Evolutionary conservation across 2,797 vertebrate species (phyloP).

Genomic region (Arrhamphus sclerolepis): DNA sequence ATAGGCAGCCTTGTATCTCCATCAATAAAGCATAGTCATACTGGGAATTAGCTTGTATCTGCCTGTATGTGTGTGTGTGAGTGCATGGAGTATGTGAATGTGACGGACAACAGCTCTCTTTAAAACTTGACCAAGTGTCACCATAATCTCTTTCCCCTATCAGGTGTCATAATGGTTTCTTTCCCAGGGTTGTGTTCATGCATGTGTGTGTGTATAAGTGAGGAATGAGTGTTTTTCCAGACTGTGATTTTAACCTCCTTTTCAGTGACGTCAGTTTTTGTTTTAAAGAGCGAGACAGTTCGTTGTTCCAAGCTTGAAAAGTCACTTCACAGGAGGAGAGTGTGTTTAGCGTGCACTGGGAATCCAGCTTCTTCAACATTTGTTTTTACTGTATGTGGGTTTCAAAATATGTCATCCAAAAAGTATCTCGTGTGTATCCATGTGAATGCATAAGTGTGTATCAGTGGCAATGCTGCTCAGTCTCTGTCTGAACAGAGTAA

Average conservation of each 20-base stretch:
- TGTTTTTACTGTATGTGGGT: constrained; percentile 11
- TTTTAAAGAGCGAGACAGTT: constrained; percentile 16
- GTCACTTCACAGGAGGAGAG: constrained; percentile 18
- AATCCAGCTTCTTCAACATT: constrained; percentile 22
- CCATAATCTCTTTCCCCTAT: constrained; percentile 27
- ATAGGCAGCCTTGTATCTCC: constrained; percentile 59
- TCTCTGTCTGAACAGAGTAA: constrained; percentile 25
- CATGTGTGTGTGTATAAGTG: constrained; percentile 5
- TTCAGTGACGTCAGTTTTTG: constrained; percentile 35
- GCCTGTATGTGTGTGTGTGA: constrained; percentile 8
- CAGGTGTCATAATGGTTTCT: constrained; percentile 31
- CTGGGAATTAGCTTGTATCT: constrained; percentile 34
- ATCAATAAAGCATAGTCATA: constrained; percentile 62
- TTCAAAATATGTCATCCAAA: constrained; percentile 1
- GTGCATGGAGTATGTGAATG: constrained; percentile 9
- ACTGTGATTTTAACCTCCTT: constrained; percentile 35
- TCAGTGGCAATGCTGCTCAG: constrained; percentile 9
- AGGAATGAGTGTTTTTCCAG: constrained; percentile 51
- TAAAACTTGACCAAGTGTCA: constrained; percentile 23
- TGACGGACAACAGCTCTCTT: constrained; percentile 10
- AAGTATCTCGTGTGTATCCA: constrained; percentile 8
- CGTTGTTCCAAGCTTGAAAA: constrained; percentile 35
- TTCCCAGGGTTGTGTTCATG: constrained; percentile 25
- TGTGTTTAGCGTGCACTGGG: constrained; percentile 10
- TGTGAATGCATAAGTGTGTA: constrained; percentile 15